phyloP scores from a whole-genome alignment of 35 echinoderm and acorn worm species.

The Hemicentrotus pulcherrimus region DNA sequence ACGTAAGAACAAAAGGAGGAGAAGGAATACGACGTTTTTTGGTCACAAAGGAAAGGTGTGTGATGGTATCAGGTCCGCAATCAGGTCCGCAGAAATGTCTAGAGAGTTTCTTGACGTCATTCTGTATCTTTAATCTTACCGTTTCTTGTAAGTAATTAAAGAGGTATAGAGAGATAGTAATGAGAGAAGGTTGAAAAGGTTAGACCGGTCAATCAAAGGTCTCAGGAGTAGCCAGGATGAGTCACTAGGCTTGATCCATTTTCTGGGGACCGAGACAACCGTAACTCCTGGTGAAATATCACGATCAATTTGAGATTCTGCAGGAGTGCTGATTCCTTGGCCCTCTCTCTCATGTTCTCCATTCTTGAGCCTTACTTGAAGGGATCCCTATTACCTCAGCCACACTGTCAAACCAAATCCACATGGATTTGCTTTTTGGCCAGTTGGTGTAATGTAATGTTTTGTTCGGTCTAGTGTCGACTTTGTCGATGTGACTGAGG shows the following conservation, averaged over 20 bases:
- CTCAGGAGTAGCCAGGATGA: background rate
- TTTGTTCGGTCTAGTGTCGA: too few species aligned
- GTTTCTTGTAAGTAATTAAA: background rate
- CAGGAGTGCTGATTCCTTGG: background rate
- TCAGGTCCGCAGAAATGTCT: background rate
- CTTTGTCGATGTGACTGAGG: too few species aligned
- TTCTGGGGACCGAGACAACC: background rate
- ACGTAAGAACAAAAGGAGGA: too few species aligned
- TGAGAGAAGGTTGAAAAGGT: background rate
- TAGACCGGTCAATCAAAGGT: background rate
- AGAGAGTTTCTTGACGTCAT: background rate
- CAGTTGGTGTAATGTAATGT: too few species aligned
- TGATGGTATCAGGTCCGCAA: background rate
- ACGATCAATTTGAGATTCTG: background rate
- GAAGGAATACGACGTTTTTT: too few species aligned
- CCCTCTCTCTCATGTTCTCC: too few species aligned
- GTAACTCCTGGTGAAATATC: background rate
- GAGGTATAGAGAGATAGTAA: background rate
- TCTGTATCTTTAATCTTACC: background rate
- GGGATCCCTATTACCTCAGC: too few species aligned
- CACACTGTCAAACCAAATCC: too few species aligned
- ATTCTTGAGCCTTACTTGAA: too few species aligned
- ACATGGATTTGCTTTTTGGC: too few species aligned
- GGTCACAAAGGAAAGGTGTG: too few species aligned
- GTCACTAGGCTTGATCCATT: background rate